Evolutionary conservation across 2,888 invertebrate species (phyloP).

Genomic region (Agonopterix heracliana): DNA sequence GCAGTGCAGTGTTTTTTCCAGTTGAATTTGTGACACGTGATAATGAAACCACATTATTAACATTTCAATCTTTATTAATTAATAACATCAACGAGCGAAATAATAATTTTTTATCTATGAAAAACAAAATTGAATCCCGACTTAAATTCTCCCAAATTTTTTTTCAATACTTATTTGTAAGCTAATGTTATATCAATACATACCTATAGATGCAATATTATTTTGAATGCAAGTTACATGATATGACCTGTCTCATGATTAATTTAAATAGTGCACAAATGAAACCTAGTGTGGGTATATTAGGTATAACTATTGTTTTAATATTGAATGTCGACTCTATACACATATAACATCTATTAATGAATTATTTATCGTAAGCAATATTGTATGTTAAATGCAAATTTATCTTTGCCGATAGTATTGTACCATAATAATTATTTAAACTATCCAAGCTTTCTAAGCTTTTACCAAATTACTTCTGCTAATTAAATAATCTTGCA

Average conservation of each 20-base stretch:
- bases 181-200: no score
- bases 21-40: no score
- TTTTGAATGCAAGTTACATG: not conserved
- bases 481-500: not conserved
- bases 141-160: not conserved
- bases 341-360: slow-evolving; percentile 2
- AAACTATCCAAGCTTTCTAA: slow-evolving; percentile 2
- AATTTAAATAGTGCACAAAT: slow-evolving; percentile 4
- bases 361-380: not conserved
- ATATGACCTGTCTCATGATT: slow-evolving; percentile 3
- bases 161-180: not conserved
- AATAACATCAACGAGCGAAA: not conserved
- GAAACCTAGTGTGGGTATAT: not conserved
- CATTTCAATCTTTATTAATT: not conserved
- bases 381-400: slow-evolving; percentile 7
- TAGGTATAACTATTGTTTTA: not conserved
- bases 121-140: not conserved
- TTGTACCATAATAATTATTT: not conserved
- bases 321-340: slow-evolving; percentile 1
- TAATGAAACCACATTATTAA: not conserved
- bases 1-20: no score
- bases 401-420: slow-evolving; percentile 4
- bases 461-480: not conserved
- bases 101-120: not conserved
- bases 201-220: no score